A percentile compares a stretch with the other conserved stretches of the same genome.
These are phyloP conservation scores for Andrena trimmerana DNA, from an alignment of 2,888 invertebrate genomes.

Conservation along the genomic window DNA sequence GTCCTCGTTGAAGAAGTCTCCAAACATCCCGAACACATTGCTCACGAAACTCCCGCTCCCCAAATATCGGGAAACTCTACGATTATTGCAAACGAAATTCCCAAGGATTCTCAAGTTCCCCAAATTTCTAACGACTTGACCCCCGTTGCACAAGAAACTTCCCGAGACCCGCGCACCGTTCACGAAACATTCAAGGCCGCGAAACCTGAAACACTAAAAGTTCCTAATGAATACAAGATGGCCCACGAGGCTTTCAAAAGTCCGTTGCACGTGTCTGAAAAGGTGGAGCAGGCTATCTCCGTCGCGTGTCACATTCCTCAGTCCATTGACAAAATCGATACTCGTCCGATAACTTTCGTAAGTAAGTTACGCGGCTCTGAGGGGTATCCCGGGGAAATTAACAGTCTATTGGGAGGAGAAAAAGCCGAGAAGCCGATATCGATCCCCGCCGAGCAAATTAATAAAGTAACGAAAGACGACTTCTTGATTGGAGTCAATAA, in stretches of 20 bases:
- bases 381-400: neutral
- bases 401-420: neutral
- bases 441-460: neutral
- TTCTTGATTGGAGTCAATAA: neutral
- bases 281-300: slow-evolving; percentile 68
- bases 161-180: neutral
- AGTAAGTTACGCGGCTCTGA: slow-evolving; percentile 4
- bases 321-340: slow-evolving; percentile 51
- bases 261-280: slow-evolving; percentile 61
- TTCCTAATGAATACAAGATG: slow-evolving; percentile 6
- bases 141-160: neutral
- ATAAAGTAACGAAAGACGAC: slow-evolving; percentile 3
- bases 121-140: neutral
- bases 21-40: neutral
- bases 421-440: neutral
- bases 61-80: neutral
- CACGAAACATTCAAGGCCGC: neutral
- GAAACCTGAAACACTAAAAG: neutral
- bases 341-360: slow-evolving; percentile 27
- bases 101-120: neutral
- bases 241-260: slow-evolving; percentile 32
- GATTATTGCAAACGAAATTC: neutral
- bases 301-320: slow-evolving; percentile 59
- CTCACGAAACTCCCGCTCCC: neutral
- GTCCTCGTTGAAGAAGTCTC: neutral